Conservation (phyloP, 1,140 invertebrate species). For the Scaptomyza pallida region DNA sequence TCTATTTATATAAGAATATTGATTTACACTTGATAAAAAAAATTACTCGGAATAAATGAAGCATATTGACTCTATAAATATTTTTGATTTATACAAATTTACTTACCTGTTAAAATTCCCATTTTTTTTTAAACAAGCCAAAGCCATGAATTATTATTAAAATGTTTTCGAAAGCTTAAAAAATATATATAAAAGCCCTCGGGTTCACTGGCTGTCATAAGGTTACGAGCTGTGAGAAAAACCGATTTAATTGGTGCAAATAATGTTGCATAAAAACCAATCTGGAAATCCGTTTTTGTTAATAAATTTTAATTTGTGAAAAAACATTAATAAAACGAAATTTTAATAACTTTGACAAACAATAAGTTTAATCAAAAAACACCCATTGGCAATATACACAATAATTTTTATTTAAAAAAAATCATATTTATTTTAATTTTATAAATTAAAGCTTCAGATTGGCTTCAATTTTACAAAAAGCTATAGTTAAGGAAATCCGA, state of each 20-base stretch:
- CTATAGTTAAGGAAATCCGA: no score
- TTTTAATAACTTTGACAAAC: no score
- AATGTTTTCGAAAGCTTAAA: constrained; percentile 1
- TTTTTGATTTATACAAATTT: constrained; percentile 27
- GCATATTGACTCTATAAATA: constrained; percentile 1
- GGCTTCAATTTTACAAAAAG: no score
- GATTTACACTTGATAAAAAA: constrained; percentile 11
- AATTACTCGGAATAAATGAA: neutral
- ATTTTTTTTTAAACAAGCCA: constrained; percentile 1
- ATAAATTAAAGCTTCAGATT: no score
- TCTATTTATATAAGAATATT: neutral
- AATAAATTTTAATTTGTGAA: constrained; percentile 18
- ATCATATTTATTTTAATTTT: no score
- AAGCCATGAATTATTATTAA: constrained; percentile 6
- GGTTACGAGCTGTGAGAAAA: neutral
- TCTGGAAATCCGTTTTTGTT: constrained; percentile 6
- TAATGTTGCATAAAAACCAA: constrained; percentile 21
- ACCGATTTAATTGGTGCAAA: neutral
- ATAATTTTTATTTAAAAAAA: no score
- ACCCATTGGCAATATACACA: no score
- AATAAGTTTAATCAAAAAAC: no score
- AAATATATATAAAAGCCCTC: neutral
- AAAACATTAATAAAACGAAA: no score
- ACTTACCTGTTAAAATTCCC: neutral
- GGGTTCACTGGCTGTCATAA: constrained; percentile 14